Base-by-base conservation (phyloP, 2,113 vertebrate species). In the Oryzias celebensis region DNA sequence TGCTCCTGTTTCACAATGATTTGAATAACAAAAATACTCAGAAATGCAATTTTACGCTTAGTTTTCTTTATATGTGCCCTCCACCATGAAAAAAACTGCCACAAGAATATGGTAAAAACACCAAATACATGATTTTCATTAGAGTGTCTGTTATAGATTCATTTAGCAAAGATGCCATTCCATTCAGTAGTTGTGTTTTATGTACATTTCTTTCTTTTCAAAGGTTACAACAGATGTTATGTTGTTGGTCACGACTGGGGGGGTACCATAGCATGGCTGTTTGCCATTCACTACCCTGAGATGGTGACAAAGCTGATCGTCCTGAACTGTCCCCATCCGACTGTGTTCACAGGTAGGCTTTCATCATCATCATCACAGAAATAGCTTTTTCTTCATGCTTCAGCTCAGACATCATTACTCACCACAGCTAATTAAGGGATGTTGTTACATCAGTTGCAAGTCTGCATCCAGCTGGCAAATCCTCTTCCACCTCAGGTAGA, bases 161-260 rank as follows among this genome's bases (percentile, higher is more conserved):
- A 1, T 7, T 12, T 10, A 36, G 12, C 31, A 10, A 10, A 36
- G 10, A 10, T 10, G 16, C 45, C 7, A 2, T 20, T 14, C 22
- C 3, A 42, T 15, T 20, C n/a, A 54, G 2, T 5, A 16, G 17
- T 41, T n/a, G 13, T 3, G 13, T 44, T 45, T 68, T 5, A 24
- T 54, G 6, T 52, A 4, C 4, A 1, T 59, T 43, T 81, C 44
- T 44, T 62, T 73, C 52, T 63, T 66, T 76, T 80, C 77, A 54
- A 80, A 99, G 97, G 97, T 44, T 99, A 99, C 83, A 98, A 93
- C 90, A 95, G 96, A 87, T 99, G 97, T 83, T 94, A 94, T 83
- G 89, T 99, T 50, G 92, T 98, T 76, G 97, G 97, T 65, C 97
- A 99, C 4, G 96, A 97, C 91, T 98, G 96, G 96, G 97, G 97